Conservation (phyloP, 2,113 vertebrate species). For the Noctilio leporinus region DNA sequence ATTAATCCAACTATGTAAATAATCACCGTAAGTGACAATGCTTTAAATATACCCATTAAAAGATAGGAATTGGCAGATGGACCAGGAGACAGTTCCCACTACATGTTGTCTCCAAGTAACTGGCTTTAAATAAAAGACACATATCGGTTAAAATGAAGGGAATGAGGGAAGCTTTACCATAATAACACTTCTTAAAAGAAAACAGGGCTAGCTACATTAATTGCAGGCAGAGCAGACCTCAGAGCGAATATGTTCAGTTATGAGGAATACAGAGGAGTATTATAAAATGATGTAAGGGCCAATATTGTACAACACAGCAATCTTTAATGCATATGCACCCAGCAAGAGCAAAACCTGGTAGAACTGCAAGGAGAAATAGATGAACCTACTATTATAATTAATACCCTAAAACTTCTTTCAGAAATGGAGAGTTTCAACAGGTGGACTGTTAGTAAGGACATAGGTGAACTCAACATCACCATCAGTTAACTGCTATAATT, state of each 20-base stretch:
- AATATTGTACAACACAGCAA: neutral
- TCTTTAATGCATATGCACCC: neutral
- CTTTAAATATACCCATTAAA: neutral
- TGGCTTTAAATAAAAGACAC: neutral
- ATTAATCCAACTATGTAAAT: neutral
- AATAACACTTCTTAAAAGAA: neutral
- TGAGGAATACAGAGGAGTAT: neutral
- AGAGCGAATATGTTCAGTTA: neutral
- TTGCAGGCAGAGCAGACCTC: neutral
- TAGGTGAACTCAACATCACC: neutral
- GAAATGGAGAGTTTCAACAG: neutral
- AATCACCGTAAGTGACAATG: neutral
- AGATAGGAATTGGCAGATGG: neutral
- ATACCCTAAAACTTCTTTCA: neutral
- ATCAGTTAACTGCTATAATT: neutral
- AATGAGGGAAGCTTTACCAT: neutral
- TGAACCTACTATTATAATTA: neutral
- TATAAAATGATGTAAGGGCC: neutral
- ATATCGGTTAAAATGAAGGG: neutral
- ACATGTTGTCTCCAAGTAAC: neutral
- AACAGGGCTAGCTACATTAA: neutral
- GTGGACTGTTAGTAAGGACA: neutral
- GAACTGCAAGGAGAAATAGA: neutral
- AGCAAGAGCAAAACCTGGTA: neutral
- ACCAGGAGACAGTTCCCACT: neutral